Base-by-base conservation (phyloP, 2,797 vertebrate genomes). In the Acridotheres tristis region DNA sequence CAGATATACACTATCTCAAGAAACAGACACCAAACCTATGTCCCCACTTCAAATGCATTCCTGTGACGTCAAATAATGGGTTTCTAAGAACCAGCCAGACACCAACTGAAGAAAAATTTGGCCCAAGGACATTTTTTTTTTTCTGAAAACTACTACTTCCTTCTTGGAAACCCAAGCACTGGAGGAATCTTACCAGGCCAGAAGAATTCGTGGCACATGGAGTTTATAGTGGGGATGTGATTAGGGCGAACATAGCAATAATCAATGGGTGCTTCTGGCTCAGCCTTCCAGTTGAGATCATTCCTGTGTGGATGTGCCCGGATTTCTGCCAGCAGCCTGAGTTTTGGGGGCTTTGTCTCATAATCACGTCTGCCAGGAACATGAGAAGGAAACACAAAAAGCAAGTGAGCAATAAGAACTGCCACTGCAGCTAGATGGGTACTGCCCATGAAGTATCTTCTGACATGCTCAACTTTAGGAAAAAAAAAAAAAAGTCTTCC, bases 161-260 rank as follows among this genome's bases (percentile, higher is more conserved):
- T 94, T 85, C 63, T 53, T 80, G 54, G 69, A 95, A 96, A 93
- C 54, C n/a, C 61, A 65, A 90, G 57, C 13, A 32, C 78, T 23
- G 38, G 72, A 80, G 45, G 76, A 89, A 85, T 94, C 96, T 95
- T 98, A 99, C 99, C 99, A 91, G 99, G 99, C 99, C 99, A 99
- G 97, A 99, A 99, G 98, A 99, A 98, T 88, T 99, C 98, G 1
- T 99, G 99, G 96, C 99, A 99, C 98, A 99, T 99, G 51, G 99
- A 98, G 96, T 99, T 99, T 97, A 99, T 98, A 0, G 99, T 99
- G 38, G 99, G 99, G 92, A 99, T 99, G 98, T 99, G 99, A 97
- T 98, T 99, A 8, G 99, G 99, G 7, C 98, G 98, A 51, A 99
- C 99, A 0, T 99, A 99, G 98, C 99, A 99, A 97, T 99, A 99